phyloP scores from a whole-genome alignment of 2,888 invertebrate species.

The Drosophila dives region DNA sequence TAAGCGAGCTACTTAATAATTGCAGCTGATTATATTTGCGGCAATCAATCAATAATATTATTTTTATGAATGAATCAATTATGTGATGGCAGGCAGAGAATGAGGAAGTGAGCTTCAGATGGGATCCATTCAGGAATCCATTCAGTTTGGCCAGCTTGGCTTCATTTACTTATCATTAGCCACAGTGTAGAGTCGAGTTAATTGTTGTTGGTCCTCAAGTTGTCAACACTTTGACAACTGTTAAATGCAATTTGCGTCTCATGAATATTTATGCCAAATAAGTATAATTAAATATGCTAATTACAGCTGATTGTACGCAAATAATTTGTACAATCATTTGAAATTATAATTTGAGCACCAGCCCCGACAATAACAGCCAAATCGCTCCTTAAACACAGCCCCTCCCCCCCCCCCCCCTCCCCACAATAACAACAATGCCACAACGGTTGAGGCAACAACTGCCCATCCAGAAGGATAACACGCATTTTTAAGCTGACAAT shows the following conservation, averaged over 20 bases:
- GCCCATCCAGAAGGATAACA: slow-evolving; percentile 69
- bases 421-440: slow-evolving; percentile 14
- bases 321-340: slow-evolving; percentile 77
- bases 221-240: slow-evolving; percentile 63
- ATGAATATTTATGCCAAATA: slow-evolving; percentile 74
- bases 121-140: slow-evolving; percentile 13
- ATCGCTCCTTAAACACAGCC: slow-evolving; percentile 36
- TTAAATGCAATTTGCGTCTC: slow-evolving; percentile 67
- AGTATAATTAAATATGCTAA: slow-evolving; percentile 78
- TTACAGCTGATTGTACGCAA: slow-evolving; percentile 77
- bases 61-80: slow-evolving; percentile 24
- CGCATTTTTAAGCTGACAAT: slow-evolving; percentile 73
- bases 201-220: slow-evolving; percentile 53
- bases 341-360: slow-evolving; percentile 68
- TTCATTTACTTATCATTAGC: slow-evolving; percentile 48
- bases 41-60: slow-evolving; percentile 44
- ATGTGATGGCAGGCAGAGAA: slow-evolving; percentile 10
- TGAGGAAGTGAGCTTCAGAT: neutral
- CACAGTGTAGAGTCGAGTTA: slow-evolving; percentile 32
- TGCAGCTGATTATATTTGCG: slow-evolving; percentile 14
- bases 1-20: slow-evolving; percentile 9
- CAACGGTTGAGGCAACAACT: slow-evolving; percentile 26
- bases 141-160: slow-evolving; percentile 1
- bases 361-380: slow-evolving; percentile 17
- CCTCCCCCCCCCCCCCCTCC: neutral